Percentiles rank a stretch among this genome's conserved stretches.
These are phyloP conservation scores for Meda fulgida DNA, from an alignment of 2,797 vertebrate genomes.

Conservation along the genomic window DNA sequence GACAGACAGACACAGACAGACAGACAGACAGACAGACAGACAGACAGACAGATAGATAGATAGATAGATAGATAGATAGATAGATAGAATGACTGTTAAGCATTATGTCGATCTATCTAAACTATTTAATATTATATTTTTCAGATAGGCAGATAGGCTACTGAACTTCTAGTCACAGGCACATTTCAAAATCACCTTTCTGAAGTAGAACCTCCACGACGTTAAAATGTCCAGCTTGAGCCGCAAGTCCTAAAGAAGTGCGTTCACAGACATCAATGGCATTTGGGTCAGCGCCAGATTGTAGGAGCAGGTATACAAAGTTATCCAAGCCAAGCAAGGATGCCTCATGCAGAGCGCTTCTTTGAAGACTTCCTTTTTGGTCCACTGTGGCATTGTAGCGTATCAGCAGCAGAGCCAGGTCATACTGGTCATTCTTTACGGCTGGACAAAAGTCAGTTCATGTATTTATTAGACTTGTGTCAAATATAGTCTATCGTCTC, in stretches of 20 bases:
- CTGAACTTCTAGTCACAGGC: not conserved
- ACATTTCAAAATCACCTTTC: constrained; percentile 80
- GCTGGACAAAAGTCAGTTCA: constrained; percentile 73
- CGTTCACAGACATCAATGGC: constrained; percentile 85
- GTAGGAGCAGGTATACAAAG: constrained; percentile 85
- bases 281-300: constrained; percentile 85
- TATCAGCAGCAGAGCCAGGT: constrained; percentile 86
- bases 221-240: constrained; percentile 86
- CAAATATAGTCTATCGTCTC: not conserved
- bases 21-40: too few species aligned
- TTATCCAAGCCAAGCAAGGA: constrained; percentile 87
- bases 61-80: too few species aligned
- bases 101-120: too few species aligned
- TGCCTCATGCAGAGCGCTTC: constrained; percentile 91
- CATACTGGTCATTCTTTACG: constrained; percentile 84
- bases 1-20: not conserved
- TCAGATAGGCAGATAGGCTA: not conserved
- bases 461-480: not conserved
- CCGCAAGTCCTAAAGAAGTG: constrained; percentile 92
- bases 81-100: too few species aligned
- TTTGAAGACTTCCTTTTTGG: constrained; percentile 82
- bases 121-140: too few species aligned
- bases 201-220: constrained; percentile 85
- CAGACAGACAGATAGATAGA: too few species aligned
- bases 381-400: constrained; percentile 83